Base-by-base conservation (phyloP, 2,797 vertebrate species). In the Scolopax bukidnonensis region DNA sequence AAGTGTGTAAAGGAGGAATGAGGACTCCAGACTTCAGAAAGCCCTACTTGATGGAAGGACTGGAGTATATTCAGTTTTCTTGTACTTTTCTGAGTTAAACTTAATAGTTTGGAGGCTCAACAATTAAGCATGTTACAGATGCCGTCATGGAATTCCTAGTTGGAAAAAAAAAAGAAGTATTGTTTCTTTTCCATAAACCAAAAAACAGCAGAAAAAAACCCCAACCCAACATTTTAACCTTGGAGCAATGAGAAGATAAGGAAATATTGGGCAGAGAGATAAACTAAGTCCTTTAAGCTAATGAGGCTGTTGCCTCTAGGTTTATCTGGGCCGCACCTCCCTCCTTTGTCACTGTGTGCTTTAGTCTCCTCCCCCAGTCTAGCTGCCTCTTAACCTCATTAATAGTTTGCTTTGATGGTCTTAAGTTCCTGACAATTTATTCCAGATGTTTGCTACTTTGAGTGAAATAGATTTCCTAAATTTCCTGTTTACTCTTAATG, bases 381-480 rank as follows among this genome's bases (percentile, higher is more conserved):
- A 47, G 86, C 93, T 96, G 96, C 92, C 87, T 96, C 89, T 92
- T 96, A 96, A 94, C 94, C 81, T 96, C 92, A 78, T 96, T 96
- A 96, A 96, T 96, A 71, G 56, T 92, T 89, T 32, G 50, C 96
- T 96, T 97, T 97, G 94, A 97, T 97, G 96, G 50, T 90, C 88
- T 96, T 95, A 92, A 96, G 47, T 85, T 95, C 93, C 87, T 92
- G 92, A 90, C 84, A 94, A 97, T 96, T 92, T 87, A 92, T 94
- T 95, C 96, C 96, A 97, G 96, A 97, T 97, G 96, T 87, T 95
- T 95, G 79, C 87, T 96, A 93, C 95, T 96, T 93, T 48, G 92
- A 94, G 90, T 65, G 88, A 95, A 97, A 94, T 91, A 92, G 94
- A 91, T 91, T 96, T 95, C 92, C 73, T 84, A 87, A 80, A 96